Evolutionary conservation across 2,113 vertebrate species (phyloP), one percentile per base, ranked within the genome.

Genomic region (Saguinus midas): DNA sequence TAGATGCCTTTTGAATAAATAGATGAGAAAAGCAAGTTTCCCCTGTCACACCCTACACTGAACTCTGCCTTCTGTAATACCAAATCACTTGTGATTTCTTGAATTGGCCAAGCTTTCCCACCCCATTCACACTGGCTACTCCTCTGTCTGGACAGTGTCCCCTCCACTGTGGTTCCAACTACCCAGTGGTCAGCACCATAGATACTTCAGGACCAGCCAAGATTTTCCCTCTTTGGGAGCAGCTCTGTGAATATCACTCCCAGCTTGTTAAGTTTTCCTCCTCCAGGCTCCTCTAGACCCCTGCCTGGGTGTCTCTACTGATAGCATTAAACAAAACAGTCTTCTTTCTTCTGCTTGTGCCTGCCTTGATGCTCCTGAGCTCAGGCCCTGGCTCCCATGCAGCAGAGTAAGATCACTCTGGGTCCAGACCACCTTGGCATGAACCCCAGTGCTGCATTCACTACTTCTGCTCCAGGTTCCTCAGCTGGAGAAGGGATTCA

Each of bases 321-420:
- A 8, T 0, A 29, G 32, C 35, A 2, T 35, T 45, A 25, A 75
- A 48, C 4, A 1, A 55, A 16, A 3, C 40, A 14, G 0, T 9
- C 43, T 52, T 10, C 8, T 13, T 10, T 10, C 37, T 9, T 61
- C 29, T 12, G 37, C 27, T 37, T 43, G 6, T 5, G 11, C n/a
- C 32, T 8, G 1, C 80, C 73, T 85, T 5, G 0, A 0, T 78
- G 73, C 70, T 76, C 35, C 75, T 32, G 32, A 48, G 12, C 13
- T 14, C 75, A 48, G 76, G 58, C 25, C 50, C 40, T 20, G 29
- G 3, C 43, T 43, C 17, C 37, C 18, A 32, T 0, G 29, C 16
- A 1, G 40, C 6, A 20, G 16, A 45, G 73, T 43, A 35, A 72
- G n/a, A 68, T 25, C 10, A 2, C 25, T 13, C 45, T 57, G 35